A percentile compares a stretch with the other conserved stretches of the same genome.
Conservation (phyloP, 2,113 vertebrate species). For the Leucopternis melanops region DNA sequence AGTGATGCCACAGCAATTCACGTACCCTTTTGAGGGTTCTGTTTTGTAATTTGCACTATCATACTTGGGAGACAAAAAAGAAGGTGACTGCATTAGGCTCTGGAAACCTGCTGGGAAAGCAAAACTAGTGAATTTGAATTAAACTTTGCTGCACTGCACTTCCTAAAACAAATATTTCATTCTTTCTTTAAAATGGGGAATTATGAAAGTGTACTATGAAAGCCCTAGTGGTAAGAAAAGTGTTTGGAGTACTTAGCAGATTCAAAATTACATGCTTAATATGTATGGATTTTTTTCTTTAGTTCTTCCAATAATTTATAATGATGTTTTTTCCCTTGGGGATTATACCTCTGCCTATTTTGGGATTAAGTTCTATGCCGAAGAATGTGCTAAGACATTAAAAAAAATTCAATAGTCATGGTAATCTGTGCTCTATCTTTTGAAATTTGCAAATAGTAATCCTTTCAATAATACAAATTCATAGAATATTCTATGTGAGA, state of each 20-base stretch:
- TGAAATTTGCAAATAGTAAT: not conserved
- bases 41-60: accelerated
- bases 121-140: not conserved
- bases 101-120: not conserved
- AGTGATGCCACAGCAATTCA: not conserved
- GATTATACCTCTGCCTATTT: not conserved
- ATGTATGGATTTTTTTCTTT: not conserved
- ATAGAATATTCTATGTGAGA: not conserved
- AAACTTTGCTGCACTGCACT: not conserved
- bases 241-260: not conserved
- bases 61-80: not conserved
- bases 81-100: not conserved
- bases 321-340: not conserved
- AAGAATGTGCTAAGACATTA: not conserved
- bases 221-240: not conserved
- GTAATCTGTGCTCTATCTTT: not conserved
- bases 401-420: not conserved
- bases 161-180: not conserved
- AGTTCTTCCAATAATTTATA: not conserved
- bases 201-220: not conserved
- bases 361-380: not conserved
- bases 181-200: not conserved
- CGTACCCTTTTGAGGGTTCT: not conserved
- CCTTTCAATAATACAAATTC: not conserved
- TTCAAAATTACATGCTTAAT: not conserved